Conservation (phyloP, 2,113 vertebrate species). For the Amia ocellicauda region DNA sequence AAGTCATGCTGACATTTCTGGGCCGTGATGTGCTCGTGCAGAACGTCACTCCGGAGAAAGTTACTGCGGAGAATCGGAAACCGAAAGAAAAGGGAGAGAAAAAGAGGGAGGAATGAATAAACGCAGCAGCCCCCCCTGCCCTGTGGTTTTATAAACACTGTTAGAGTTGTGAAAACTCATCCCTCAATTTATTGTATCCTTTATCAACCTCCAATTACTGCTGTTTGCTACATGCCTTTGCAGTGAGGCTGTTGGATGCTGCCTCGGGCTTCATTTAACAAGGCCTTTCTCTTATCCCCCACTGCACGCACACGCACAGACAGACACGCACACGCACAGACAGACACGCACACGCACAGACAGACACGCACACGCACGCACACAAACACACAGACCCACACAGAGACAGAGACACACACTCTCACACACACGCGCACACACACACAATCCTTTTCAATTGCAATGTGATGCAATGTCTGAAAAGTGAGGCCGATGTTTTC, state of each 20-base stretch:
- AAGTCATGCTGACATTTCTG: conserved; percentile 40
- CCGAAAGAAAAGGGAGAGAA: no score
- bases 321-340: no score
- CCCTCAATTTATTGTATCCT: conserved; percentile 15
- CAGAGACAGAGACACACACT: no score
- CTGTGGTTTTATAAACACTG: no score
- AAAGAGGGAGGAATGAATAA: no score
- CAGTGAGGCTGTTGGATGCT: neutral
- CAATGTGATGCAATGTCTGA: conserved; percentile 1
- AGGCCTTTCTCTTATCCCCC: conserved; percentile 16
- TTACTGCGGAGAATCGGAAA: conserved; percentile 20
- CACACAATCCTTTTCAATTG: conserved; percentile 10
- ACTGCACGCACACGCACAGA: no score
- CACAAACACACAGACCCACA: no score
- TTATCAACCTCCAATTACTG: conserved; percentile 9
- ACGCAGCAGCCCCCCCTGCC: no score
- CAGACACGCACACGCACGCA: no score
- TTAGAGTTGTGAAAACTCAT: conserved; percentile 24
- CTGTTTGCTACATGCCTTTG: conserved; percentile 17
- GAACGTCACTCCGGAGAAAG: conserved; percentile 13
- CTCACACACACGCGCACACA: no score
- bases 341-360: no score
- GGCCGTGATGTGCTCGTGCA: conserved; percentile 37
- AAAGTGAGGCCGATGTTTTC: conserved; percentile 1
- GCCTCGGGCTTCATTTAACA: conserved; percentile 6